Conservation (phyloP, 2,113 vertebrate genomes). For the Cephalophus harveyi region DNA sequence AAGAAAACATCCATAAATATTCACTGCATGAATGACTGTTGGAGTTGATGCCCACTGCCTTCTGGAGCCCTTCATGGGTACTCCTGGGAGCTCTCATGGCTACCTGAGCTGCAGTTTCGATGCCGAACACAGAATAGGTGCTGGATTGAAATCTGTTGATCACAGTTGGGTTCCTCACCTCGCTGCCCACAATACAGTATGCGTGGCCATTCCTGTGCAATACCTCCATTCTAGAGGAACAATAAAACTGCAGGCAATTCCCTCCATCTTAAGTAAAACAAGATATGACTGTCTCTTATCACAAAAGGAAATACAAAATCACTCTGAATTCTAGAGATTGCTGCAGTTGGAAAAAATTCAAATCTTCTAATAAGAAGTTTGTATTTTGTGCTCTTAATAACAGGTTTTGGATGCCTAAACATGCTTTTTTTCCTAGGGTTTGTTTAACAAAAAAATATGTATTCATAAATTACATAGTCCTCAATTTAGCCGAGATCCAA, state of each 20-base stretch:
- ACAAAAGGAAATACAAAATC: conserved; percentile 17
- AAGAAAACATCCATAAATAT: neutral
- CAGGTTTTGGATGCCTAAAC: conserved; percentile 63
- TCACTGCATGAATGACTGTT: neutral
- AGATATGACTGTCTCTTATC: neutral
- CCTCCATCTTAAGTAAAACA: neutral
- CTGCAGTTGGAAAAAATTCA: conserved; percentile 6
- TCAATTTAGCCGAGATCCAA: conserved; percentile 55
- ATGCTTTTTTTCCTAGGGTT: conserved; percentile 36
- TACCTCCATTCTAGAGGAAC: neutral
- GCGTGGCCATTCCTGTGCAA: neutral
- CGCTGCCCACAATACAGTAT: too few relatives aligned
- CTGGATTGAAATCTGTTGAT: neutral
- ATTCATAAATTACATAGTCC: conserved; percentile 48
- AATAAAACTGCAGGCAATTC: neutral
- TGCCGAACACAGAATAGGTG: neutral
- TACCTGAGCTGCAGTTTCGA: too few relatives aligned
- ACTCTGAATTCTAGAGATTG: conserved; percentile 25
- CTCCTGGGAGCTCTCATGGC: neutral
- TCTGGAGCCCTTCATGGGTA: neutral
- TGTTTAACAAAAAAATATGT: conserved; percentile 43
- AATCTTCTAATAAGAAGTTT: conserved; percentile 61
- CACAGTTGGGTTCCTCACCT: neutral
- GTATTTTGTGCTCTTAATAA: conserved; percentile 59
- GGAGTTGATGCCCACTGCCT: neutral